Conservation (phyloP, 92 coral and sea anemone genomes). For the Epizoanthus illoricatus region DNA sequence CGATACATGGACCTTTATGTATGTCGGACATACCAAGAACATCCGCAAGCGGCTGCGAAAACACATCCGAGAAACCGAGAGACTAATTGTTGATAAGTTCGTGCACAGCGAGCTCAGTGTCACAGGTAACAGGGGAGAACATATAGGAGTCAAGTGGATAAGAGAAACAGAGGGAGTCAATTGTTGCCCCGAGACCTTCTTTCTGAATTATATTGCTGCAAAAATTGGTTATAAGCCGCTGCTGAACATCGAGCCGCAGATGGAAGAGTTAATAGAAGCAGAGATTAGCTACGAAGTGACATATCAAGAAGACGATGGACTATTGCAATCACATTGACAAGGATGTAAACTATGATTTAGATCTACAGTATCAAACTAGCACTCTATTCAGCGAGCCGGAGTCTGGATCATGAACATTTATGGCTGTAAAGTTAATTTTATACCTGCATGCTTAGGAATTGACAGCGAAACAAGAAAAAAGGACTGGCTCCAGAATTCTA, state of each 20-base stretch:
- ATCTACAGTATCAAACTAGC: neutral
- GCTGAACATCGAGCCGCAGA: constrained; percentile 37
- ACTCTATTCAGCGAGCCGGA: neutral
- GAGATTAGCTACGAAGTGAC: constrained; percentile 33
- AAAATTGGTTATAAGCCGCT: constrained; percentile 37
- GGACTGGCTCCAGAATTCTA: too few relatives aligned
- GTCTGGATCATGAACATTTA: too few relatives aligned
- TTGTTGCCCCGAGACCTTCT: constrained; percentile 37
- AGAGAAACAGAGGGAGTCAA: constrained; percentile 30
- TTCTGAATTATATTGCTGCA: constrained; percentile 34
- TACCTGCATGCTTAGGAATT: too few relatives aligned
- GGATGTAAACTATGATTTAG: neutral
- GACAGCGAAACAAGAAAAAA: too few relatives aligned
- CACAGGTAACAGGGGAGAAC: constrained; percentile 29
- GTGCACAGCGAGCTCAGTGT: constrained; percentile 40
- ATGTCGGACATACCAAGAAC: constrained; percentile 35
- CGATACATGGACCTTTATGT: constrained; percentile 35
- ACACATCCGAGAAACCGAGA: constrained; percentile 35
- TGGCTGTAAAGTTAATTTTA: too few relatives aligned
- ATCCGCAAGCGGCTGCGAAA: constrained; percentile 32
- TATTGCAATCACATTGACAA: neutral
- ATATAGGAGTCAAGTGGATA: constrained; percentile 34
- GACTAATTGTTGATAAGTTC: constrained; percentile 31
- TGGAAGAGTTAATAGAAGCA: constrained; percentile 33
- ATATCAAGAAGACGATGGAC: neutral